A percentile compares a stretch with the other conserved stretches of the same genome.
phyloP scores from a whole-genome alignment of 2,113 vertebrate genomes.

The Nannospalax galili region DNA sequence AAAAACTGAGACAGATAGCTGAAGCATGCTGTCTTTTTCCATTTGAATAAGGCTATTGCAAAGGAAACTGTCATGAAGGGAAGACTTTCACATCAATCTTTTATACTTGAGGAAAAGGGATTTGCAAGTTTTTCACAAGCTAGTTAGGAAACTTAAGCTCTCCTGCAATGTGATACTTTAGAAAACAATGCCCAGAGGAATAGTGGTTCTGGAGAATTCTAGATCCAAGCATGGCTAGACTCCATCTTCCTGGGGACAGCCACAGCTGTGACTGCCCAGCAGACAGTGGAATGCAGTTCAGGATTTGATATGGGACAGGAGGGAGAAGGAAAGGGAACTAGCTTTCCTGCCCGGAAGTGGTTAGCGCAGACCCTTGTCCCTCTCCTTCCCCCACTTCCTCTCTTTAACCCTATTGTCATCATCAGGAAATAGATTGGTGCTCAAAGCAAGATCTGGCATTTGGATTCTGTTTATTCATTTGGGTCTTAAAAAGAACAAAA shows the following conservation, averaged over 20 bases:
- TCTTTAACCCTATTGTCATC: not conserved
- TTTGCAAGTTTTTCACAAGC: conserved; percentile 83
- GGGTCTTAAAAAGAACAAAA: conserved; percentile 80
- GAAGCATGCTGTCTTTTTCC: not conserved
- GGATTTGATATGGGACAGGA: conserved; percentile 59
- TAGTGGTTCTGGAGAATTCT: conserved; percentile 84
- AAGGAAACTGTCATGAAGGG: conserved; percentile 43
- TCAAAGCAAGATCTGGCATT: conserved; percentile 88
- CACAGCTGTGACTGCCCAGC: conserved; percentile 86
- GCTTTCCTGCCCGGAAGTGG: conserved; percentile 10
- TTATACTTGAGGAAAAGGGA: not conserved
- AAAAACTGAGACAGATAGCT: not conserved
- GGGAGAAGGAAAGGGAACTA: not conserved
- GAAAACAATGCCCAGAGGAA: conserved; percentile 86
- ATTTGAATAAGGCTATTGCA: conserved; percentile 3
- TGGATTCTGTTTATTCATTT: conserved; percentile 90
- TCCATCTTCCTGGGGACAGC: conserved; percentile 86
- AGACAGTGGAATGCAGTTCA: conserved; percentile 90
- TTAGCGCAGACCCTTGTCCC: not conserved
- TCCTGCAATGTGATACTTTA: conserved; percentile 88
- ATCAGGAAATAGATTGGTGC: conserved; percentile 57
- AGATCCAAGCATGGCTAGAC: conserved; percentile 85
- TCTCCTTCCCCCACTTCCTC: not conserved
- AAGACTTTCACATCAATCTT: conserved; percentile 48
- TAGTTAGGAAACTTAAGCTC: conserved; percentile 80